Evolutionary conservation across 2,888 invertebrate genomes (phyloP), one percentile per base, ranked within the genome.

Genomic region (Dasysyrphus tricinctus): DNA sequence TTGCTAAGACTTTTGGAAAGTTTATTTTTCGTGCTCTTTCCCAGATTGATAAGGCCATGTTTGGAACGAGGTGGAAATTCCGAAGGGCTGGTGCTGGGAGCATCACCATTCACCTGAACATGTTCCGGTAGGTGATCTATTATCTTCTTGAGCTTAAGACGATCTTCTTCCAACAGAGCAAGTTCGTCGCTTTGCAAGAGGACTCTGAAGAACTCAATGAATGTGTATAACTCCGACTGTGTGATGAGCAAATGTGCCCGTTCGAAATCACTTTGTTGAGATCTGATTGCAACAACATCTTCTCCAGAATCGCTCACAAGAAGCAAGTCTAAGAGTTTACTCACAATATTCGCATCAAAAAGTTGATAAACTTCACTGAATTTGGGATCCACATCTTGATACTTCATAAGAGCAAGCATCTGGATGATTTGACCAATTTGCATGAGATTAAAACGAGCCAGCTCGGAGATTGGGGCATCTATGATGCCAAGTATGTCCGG

Each of bases 401-500:
- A 96, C 90, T 96, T 96, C 79, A 96, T 95, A 63, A 98, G 94
- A 4, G 98, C 98, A 77, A 99, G 93, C 93, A 97, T 96, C 93
- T 99, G 98, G 63, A 99, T 93, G 89, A 98, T 97, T 93, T 98
- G 97, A 0, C 98, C 99, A 79, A 99, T 95, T 94, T 97, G 97
- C 90, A 96, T 96, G 72, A 97, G 94, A 93, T 97, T 99, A 92
- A 97, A 98, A 47, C 98, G 94, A 6, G 98, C 97, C 79, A 97
- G 95, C 90, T 97, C 96, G 54, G 97, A 97, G 75, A 99, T 97
- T 8, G 98, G 97, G 1, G 97, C 96, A 91, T 98, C 98, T 5
- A 97, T 97, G 73, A 99, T 96, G 16, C 98, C 99, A 92, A 98
- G 96, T 1, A 97, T 96, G 91, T 99, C 99, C 0, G 99, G 99